Evolutionary conservation across 1,140 invertebrate genomes (phyloP), one percentile per base, ranked within the genome.

Genomic region (Archegozetes longisetosus): DNA sequence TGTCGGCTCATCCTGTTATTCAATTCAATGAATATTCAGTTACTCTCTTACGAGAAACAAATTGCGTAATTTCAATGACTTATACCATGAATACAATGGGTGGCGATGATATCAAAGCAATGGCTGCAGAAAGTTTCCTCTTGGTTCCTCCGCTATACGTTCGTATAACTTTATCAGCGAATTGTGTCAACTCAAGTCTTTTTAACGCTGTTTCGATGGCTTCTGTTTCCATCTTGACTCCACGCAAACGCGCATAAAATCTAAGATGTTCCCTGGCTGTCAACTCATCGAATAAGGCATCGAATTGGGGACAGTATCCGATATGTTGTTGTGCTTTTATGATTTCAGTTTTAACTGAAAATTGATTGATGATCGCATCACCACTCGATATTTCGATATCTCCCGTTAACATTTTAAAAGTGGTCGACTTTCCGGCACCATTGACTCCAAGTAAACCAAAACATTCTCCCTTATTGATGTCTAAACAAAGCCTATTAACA

Each of bases 401-500:
- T 25, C 67, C 69, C 12, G 67, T 70, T 24, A 71, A 51, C 69
- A 71, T 71, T 58, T 66, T 69, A 53, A 71, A 70, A 13, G 67
- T 71, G 0, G 68, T 70, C 22, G 71, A 67, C 64, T 70, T 71
- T 23, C 71, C 71, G 32, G 71, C 70, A 12, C 71, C 71, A 64
- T 74, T 74, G 3, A 70, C 69, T 29, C 73, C 72, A 13, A 73
- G 60, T 9, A 73, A 61, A 24, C 69, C 70, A 46, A 70, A 65
- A 62, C 66, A 69, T 58, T 70, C 68, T 3, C 74, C 73, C 17
- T 71, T 61, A 12, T 76, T 74, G 14, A 79, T 75, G 4, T 71
- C 79, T 55, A 88, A 77, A 68, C 78, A 82, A 0, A 88, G 68
- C 65, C 82, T 78, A 64, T 84, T 77, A 20, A 55, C 53, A 0